phyloP scores from a whole-genome alignment of 1,140 invertebrate genomes.

The Drosophila nasuta region DNA sequence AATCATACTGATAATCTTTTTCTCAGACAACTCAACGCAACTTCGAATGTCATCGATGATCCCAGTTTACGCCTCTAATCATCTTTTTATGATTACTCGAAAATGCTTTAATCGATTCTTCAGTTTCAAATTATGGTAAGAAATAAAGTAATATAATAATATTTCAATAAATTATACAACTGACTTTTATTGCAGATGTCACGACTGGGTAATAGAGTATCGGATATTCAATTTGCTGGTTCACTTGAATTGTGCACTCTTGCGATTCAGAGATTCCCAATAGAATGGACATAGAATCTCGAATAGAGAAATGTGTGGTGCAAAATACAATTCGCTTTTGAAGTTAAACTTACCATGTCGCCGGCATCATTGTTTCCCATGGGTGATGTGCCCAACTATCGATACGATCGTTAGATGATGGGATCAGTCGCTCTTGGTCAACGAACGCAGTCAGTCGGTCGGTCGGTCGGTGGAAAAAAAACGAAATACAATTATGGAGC shows the following conservation, averaged over 20 bases:
- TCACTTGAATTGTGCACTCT: slow-evolving; percentile 52
- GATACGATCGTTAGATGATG: background rate
- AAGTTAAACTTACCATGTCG: slow-evolving; percentile 76
- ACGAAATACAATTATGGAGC: slow-evolving; percentile 15
- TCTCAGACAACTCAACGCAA: too few relatives aligned
- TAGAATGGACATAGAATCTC: slow-evolving; percentile 43
- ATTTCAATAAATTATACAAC: too few relatives aligned
- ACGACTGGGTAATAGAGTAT: background rate
- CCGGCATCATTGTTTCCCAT: slow-evolving; percentile 60
- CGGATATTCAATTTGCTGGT: slow-evolving; percentile 37
- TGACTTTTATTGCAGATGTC: too few relatives aligned
- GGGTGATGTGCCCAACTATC: slow-evolving; percentile 40
- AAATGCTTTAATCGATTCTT: too few relatives aligned
- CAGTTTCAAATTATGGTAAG: too few relatives aligned
- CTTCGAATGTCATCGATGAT: too few relatives aligned
- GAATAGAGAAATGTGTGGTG: slow-evolving; percentile 12
- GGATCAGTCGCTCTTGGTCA: slow-evolving; percentile 46
- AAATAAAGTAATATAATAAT: too few relatives aligned
- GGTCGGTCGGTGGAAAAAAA: slow-evolving; percentile 2
- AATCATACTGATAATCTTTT: too few relatives aligned
- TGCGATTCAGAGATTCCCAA: slow-evolving; percentile 58
- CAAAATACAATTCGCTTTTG: slow-evolving; percentile 65
- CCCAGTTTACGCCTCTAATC: too few relatives aligned
- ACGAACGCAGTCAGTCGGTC: slow-evolving; percentile 40
- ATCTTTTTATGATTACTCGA: too few relatives aligned